These are phyloP conservation scores for Amniataba percoides DNA, from an alignment of 2,797 vertebrate species.

Conservation along the genomic window DNA sequence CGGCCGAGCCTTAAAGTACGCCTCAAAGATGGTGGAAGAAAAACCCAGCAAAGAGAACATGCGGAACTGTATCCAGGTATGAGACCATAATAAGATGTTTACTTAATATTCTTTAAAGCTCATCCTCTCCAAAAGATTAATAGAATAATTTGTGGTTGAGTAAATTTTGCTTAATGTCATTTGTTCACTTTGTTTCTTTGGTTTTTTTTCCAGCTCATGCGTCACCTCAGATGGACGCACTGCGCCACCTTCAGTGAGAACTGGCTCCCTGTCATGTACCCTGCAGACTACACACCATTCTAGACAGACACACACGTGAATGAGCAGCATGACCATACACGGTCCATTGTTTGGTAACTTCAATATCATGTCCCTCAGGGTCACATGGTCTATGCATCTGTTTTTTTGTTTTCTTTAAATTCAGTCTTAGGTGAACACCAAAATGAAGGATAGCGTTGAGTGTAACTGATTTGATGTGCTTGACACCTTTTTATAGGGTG, in stretches of 20 bases:
- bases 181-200: background rate
- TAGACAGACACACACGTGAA: conserved; percentile 76
- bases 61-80: conserved; percentile 97
- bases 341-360: conserved; percentile 41
- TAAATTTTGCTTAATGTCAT: background rate
- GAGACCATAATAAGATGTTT: background rate
- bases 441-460: conserved; percentile 37
- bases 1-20: conserved; percentile 94
- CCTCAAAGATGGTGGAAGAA: conserved; percentile 96
- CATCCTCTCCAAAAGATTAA: background rate
- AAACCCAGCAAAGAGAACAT: conserved; percentile 97
- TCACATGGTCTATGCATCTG: conserved; percentile 70
- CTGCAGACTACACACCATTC: conserved; percentile 94
- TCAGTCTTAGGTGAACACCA: conserved; percentile 33
- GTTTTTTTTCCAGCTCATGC: conserved; percentile 89
- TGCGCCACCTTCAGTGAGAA: conserved; percentile 94
- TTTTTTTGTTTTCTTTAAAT: too few species aligned
- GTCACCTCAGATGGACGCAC: conserved; percentile 94
- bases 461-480: conserved; percentile 5
- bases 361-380: conserved; percentile 64
- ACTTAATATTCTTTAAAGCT: background rate
- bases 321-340: conserved; percentile 46
- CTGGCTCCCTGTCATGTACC: conserved; percentile 97
- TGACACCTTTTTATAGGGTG: background rate
- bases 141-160: background rate